Conservation (phyloP, 2,888 invertebrate species). For the Tromatobia lineatoria region DNA sequence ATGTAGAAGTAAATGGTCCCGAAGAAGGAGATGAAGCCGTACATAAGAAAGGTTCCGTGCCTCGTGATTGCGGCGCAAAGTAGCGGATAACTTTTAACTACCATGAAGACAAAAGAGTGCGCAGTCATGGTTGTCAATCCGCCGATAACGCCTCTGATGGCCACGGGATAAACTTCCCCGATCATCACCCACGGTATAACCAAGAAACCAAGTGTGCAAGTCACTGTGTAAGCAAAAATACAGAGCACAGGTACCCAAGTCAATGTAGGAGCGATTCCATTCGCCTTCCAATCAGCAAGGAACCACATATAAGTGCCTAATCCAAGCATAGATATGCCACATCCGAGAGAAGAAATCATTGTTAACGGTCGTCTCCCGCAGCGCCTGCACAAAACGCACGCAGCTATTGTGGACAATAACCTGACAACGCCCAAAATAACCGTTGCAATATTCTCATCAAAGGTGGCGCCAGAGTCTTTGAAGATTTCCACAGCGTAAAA, state of each 20-base stretch:
- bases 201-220: conserved; percentile 89
- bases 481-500: conserved; percentile 90
- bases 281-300: conserved; percentile 86
- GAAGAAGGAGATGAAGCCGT: conserved; percentile 88
- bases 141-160: conserved; percentile 89
- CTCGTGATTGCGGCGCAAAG: conserved; percentile 86
- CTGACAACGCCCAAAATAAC: conserved; percentile 88
- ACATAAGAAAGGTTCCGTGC: conserved; percentile 89
- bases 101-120: conserved; percentile 89
- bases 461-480: conserved; percentile 87
- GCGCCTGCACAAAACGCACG: conserved; percentile 88
- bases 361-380: conserved; percentile 89
- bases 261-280: conserved; percentile 83
- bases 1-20: conserved; percentile 89
- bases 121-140: conserved; percentile 90
- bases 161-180: conserved; percentile 90
- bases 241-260: conserved; percentile 89
- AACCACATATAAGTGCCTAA: conserved; percentile 88
- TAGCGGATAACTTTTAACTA: conserved; percentile 89
- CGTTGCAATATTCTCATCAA: conserved; percentile 88
- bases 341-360: conserved; percentile 88
- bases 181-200: conserved; percentile 92
- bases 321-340: conserved; percentile 88
- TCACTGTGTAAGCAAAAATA: conserved; percentile 88
- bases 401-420: conserved; percentile 88